A percentile compares a stretch with the other conserved stretches of the same genome.
Conservation (phyloP, 2,113 vertebrate genomes). For the Tylochromis polylepis region DNA sequence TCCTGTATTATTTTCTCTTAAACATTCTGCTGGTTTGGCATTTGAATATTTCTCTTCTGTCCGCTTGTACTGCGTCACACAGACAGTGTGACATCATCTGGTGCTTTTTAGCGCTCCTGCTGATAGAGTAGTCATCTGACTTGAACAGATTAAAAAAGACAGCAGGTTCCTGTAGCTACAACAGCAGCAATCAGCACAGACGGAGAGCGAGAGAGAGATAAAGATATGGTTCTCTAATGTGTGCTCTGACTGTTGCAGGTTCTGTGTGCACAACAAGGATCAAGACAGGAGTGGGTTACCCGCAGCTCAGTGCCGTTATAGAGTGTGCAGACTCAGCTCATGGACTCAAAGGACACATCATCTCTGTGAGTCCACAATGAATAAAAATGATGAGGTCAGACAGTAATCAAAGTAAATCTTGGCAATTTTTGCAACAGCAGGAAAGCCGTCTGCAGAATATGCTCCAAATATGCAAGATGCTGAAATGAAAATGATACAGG, state of each 20-base stretch:
- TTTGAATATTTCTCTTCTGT: neutral
- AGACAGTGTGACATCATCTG: neutral
- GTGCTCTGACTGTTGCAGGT: conserved; percentile 67
- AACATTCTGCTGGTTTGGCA: neutral
- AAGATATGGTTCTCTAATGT: neutral
- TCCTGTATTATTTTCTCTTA: neutral
- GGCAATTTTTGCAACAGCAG: neutral
- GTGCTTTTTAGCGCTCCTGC: neutral
- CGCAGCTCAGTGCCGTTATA: conserved; percentile 96
- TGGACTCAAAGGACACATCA: conserved; percentile 96
- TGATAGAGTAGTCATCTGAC: neutral
- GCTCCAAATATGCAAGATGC: neutral
- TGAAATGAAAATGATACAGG: neutral
- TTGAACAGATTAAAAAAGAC: neutral
- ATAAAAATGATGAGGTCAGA: neutral
- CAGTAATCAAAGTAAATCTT: neutral
- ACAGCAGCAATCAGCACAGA: neutral
- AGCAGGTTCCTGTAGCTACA: neutral
- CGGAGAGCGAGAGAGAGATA: neutral
- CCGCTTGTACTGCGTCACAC: neutral
- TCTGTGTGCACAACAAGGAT: conserved; percentile 97
- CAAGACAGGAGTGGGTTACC: conserved; percentile 97
- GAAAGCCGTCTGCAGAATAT: neutral
- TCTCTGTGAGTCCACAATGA: conserved; percentile 81
- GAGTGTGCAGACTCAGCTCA: conserved; percentile 98